Evolutionary conservation across 92 coral and sea anemone species (phyloP).

Genomic region (Porites rus): DNA sequence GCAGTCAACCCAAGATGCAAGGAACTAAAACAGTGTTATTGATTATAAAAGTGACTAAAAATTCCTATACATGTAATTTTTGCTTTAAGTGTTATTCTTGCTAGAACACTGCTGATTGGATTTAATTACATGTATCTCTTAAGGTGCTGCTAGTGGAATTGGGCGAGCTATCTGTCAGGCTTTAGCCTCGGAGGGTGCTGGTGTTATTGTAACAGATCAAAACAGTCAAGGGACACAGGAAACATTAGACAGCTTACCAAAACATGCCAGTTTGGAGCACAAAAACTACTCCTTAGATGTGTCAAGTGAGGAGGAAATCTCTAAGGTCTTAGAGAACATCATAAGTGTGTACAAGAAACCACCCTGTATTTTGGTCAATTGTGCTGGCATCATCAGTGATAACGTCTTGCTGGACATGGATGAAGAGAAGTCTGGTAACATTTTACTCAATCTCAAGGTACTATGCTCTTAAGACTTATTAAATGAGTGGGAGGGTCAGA

Average conservation of each 20-base stretch:
- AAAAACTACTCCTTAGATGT: slow-evolving; percentile 73
- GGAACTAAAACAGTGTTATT: too few species aligned
- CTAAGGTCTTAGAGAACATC: slow-evolving; percentile 60
- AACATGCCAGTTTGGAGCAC: slow-evolving; percentile 60
- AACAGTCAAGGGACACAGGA: slow-evolving; percentile 69
- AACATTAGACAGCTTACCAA: slow-evolving; percentile 64
- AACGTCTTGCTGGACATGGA: slow-evolving; percentile 87
- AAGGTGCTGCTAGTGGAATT: slow-evolving; percentile 98
- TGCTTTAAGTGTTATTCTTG: too few species aligned
- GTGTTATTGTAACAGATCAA: slow-evolving; percentile 80
- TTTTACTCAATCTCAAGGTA: slow-evolving; percentile 93
- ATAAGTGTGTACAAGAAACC: slow-evolving; percentile 70
- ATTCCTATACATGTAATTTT: too few species aligned
- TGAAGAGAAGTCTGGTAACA: slow-evolving; percentile 87
- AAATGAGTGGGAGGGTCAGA: not conserved
- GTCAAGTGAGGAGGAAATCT: slow-evolving; percentile 70
- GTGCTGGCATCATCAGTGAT: slow-evolving; percentile 93
- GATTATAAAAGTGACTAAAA: too few species aligned
- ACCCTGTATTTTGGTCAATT: slow-evolving; percentile 94
- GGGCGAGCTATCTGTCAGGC: slow-evolving; percentile 90
- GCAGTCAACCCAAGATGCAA: too few species aligned
- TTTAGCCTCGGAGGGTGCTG: slow-evolving; percentile 87
- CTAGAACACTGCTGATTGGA: too few species aligned
- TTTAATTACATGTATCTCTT: not conserved
- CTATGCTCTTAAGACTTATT: too few species aligned